Evolutionary conservation across 2,113 vertebrate species (phyloP), one percentile per base, ranked within the genome.

Genomic region (Chionodraco myersi): DNA sequence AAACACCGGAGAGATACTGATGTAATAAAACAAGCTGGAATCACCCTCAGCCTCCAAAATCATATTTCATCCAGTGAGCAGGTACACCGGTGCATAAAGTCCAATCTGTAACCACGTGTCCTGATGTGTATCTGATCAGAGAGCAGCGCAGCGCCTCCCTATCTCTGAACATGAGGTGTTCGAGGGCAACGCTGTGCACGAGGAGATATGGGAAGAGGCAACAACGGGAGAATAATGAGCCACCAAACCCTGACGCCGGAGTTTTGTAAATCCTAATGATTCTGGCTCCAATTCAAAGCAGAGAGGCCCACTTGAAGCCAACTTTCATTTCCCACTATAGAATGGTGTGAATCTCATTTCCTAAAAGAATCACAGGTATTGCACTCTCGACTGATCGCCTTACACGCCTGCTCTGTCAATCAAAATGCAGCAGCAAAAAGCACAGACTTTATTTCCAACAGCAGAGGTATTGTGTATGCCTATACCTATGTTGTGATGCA

Each of bases 181-280:
- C 65, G 77, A 86, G 87, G 91, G 76, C 83, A 85, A 59, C 0
- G 10, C 77, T 84, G 81, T 89, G 76, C 61, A 80, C 60, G 76
- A 54, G 65, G 79, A 88, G 87, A 94, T 91, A 91, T 48, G 79
- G 57, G 61, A 66, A 63, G 60, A 83, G 36, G 77, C 75, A 75
- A 77, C 77, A 70, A 87, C 82, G 56, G 62, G 67, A 90, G 81
- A 92, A 91, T 86, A 92, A 92, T 91, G 88, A 90, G 79, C 75
- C 62, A 86, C 59, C 80, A 85, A 84, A 85, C 73, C 75, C 68
- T 69, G 49, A 64, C 6, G 23, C 64, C 56, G 49, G 74, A 83
- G 73, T 84, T 91, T 87, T 89, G 88, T 88, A 92, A 87, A 88
- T 80, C 84, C 69, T 91, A 90, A 93, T 91, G 80, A 92, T 91